Base-by-base conservation (phyloP, 2,888 invertebrate species). In the Clivina fossor region DNA sequence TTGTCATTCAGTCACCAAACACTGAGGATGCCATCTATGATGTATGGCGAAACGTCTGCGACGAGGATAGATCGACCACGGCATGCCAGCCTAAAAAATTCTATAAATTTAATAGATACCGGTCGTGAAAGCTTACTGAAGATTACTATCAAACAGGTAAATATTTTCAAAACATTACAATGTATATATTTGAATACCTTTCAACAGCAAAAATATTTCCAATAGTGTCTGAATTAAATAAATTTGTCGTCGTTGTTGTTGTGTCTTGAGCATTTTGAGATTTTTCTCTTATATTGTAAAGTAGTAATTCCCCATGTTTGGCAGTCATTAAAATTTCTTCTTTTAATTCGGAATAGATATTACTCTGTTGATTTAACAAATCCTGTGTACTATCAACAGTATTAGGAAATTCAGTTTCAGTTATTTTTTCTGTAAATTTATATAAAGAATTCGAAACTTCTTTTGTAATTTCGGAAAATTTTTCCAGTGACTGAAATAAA, bases 331-430 rank as follows among this genome's bases (percentile, higher is more conserved):
- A 76, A 64, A 97, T 85, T 74, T 95, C 93, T 67, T 88, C 88
- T 76, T 91, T 89, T 69, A 90, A 79, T 70, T 80, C 79, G 64
- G 80, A 79, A 77, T 84, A 85, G 69, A 83, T 83, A 67, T 65
- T 75, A 73, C 86, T 88, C 76, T 94, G 95, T 69, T 86, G 85
- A 71, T 87, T 85, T 65, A 97, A 80, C 65, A 96, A 78, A 67
- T 88, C 84, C 74, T 91, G 87, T 61, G 95, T 96, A 64, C 92
- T 88, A 68, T 88, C 83, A 22, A 93, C 93, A 70, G 94, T 93
- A 74, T 95, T 95, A 11, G 96, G 96, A 77, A 96, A 88, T 76
- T 94, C 94, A 64, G 86, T 88, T 76, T 94, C 94, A 63, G 91
- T 88, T 64, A 96, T 86, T 64, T 86, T 84, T 69, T 88, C 86